Evolutionary conservation across 1,140 invertebrate species (phyloP).

Genomic region (Anastrepha ludens): DNA sequence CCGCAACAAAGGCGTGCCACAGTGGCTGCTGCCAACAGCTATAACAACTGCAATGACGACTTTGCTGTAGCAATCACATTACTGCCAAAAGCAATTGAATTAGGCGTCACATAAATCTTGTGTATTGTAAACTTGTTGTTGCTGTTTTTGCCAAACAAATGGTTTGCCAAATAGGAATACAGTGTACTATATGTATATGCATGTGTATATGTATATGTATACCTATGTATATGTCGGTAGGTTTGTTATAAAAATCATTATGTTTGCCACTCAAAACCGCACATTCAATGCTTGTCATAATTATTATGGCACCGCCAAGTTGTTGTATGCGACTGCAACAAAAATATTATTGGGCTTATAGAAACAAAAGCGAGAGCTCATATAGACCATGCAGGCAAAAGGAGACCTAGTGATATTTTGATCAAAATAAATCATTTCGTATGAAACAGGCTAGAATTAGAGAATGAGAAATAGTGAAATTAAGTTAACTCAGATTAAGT

Average conservation of each 20-base stretch:
- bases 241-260: neutral
- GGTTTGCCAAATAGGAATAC: neutral
- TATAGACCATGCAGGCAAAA: neutral
- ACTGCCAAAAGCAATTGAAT: slow-evolving; percentile 51
- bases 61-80: slow-evolving; percentile 39
- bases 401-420: neutral
- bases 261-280: slow-evolving; percentile 12
- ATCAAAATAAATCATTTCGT: too few species aligned
- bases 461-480: too few species aligned
- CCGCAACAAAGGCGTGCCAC: slow-evolving; percentile 39
- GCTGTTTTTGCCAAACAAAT: neutral
- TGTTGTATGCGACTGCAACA: neutral
- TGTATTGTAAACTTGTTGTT: neutral
- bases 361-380: slow-evolving; percentile 16
- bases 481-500: too few species aligned
- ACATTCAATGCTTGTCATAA: slow-evolving; percentile 20
- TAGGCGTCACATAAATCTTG: slow-evolving; percentile 42
- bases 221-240: neutral
- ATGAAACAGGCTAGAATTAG: too few species aligned
- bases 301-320: slow-evolving; percentile 10
- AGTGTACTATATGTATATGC: neutral
- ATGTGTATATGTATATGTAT: neutral
- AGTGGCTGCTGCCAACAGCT: slow-evolving; percentile 22
- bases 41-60: neutral
- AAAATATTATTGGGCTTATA: neutral